Evolutionary conservation across 2,113 vertebrate genomes (phyloP).

Genomic region (Speoplatyrhinus poulsoni): DNA sequence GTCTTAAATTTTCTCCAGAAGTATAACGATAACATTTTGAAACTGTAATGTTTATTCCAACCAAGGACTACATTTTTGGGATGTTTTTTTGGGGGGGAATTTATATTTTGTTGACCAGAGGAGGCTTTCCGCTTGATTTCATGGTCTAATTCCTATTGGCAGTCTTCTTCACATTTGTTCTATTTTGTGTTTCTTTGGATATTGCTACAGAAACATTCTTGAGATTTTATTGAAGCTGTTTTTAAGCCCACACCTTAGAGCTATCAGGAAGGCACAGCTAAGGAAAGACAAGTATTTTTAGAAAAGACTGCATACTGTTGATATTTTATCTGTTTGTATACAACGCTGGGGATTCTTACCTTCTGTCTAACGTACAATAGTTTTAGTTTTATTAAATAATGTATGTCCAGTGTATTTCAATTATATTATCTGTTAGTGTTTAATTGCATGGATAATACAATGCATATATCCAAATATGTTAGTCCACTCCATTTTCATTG

Average conservation of each 20-base stretch:
- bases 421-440: not conserved
- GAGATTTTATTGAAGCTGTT: constrained; percentile 13
- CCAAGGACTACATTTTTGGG: not conserved
- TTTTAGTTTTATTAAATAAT: not conserved
- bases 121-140: constrained; percentile 23
- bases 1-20: too few species aligned
- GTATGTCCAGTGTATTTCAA: not conserved
- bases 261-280: constrained; percentile 3
- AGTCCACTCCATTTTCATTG: not conserved
- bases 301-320: constrained; percentile 11
- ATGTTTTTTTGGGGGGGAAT: constrained; percentile 7
- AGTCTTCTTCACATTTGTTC: not conserved
- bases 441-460: not conserved
- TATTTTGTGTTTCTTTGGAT: constrained; percentile 27
- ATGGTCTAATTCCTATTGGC: constrained; percentile 17
- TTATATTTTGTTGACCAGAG: constrained; percentile 30
- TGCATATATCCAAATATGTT: not conserved
- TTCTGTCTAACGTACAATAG: not conserved
- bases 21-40: not conserved
- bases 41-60: not conserved
- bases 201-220: constrained; percentile 17
- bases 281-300: constrained; percentile 19
- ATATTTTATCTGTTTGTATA: constrained; percentile 2
- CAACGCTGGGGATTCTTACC: not conserved
- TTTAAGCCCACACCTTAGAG: constrained; percentile 21